Percentiles rank a stretch among this genome's conserved stretches.
phyloP scores from a whole-genome alignment of 2,888 invertebrate species.

The Hecatera dysodea region DNA sequence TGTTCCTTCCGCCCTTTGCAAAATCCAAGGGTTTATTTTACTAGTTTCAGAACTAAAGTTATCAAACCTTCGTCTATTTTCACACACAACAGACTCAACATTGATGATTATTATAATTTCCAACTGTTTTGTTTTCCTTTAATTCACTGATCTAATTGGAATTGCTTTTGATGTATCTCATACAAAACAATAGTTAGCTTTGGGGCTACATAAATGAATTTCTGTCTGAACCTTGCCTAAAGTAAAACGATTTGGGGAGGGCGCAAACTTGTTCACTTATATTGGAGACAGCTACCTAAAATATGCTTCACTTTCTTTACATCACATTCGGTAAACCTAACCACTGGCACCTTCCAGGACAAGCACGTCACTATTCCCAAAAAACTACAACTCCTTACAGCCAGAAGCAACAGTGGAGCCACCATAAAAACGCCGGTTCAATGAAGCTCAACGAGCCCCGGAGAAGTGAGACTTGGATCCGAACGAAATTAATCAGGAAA shows the following conservation, averaged over 20 bases:
- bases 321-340: background rate
- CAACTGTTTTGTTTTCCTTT: slow-evolving; percentile 44
- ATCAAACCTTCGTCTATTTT: slow-evolving; percentile 35
- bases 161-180: slow-evolving; percentile 51
- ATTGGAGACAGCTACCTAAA: too few species aligned
- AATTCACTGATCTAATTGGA: slow-evolving; percentile 14
- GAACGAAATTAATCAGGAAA: too few species aligned
- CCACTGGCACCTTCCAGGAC: background rate
- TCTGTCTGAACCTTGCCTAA: background rate
- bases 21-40: background rate
- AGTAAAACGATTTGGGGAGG: background rate
- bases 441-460: too few species aligned
- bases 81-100: slow-evolving; percentile 15
- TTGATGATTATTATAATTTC: slow-evolving; percentile 14
- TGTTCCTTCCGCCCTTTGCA: background rate
- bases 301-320: background rate
- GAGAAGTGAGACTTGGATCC: too few species aligned
- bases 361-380: background rate
- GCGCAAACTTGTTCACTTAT: background rate
- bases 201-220: slow-evolving; percentile 30
- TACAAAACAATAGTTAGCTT: slow-evolving; percentile 38
- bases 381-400: too few species aligned
- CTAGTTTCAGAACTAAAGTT: slow-evolving; percentile 6
- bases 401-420: too few species aligned
- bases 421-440: too few species aligned